These are phyloP conservation scores for Okapia johnstoni DNA, from an alignment of 2,113 vertebrate species.

Conservation along the genomic window DNA sequence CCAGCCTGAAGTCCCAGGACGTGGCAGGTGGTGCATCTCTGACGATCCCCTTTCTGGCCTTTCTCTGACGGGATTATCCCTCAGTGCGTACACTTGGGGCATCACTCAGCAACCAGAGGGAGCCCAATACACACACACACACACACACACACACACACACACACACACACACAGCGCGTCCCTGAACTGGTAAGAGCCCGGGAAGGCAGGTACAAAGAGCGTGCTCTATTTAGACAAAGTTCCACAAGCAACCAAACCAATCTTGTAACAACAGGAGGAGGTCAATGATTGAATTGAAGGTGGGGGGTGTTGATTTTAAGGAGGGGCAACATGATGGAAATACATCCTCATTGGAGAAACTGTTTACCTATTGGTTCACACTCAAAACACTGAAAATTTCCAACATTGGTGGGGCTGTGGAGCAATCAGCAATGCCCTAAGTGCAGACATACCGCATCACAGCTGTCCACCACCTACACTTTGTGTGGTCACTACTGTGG, in stretches of 20 bases:
- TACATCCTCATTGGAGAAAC: not conserved
- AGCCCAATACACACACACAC: not conserved
- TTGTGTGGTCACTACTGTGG: not conserved
- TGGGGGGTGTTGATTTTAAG: not conserved
- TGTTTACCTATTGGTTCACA: not conserved
- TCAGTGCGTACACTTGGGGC: not conserved
- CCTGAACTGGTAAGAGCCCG: not conserved
- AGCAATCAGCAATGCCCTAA: not conserved
- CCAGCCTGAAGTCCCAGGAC: not conserved
- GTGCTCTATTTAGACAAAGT: not conserved
- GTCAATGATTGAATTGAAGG: not conserved
- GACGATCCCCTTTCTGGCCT: not conserved
- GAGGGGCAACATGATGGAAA: not conserved
- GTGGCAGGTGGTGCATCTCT: rapidly evolving
- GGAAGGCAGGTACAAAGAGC: not conserved
- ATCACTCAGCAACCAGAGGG: not conserved
- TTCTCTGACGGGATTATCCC: not conserved
- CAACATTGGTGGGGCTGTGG: not conserved
- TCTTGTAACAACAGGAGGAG: not conserved
- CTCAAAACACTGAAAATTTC: not conserved
- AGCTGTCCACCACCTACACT: not conserved
- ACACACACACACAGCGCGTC: not conserved
- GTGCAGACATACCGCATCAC: not conserved
- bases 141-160: no score
- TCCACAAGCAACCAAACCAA: not conserved